phyloP scores from a whole-genome alignment of 2,888 invertebrate genomes.

The Amblyteles armatorius region DNA sequence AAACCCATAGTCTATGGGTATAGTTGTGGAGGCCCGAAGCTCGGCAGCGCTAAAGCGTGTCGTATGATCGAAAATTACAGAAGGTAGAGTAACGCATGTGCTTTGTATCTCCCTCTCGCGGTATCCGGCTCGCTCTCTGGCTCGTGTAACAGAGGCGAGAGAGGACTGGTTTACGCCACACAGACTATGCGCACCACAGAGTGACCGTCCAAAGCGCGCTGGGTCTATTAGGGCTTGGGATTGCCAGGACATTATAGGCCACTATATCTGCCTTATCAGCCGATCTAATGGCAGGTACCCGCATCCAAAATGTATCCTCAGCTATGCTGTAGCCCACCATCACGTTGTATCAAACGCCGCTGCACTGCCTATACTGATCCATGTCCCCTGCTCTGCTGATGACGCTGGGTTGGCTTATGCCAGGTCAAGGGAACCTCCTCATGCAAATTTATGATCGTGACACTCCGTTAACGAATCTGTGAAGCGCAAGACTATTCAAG shows the following conservation, averaged over 20 bases:
- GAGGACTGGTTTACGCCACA: constrained; percentile 40
- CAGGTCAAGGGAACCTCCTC: constrained; percentile 34
- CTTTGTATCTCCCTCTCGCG: constrained; percentile 30
- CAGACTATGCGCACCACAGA: constrained; percentile 45
- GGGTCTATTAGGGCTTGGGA: constrained; percentile 76
- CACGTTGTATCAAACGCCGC: constrained; percentile 68
- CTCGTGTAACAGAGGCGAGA: constrained; percentile 36
- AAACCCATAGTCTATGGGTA: constrained; percentile 24
- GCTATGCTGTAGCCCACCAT: constrained; percentile 57
- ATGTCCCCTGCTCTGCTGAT: constrained; percentile 63
- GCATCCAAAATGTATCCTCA: constrained; percentile 76
- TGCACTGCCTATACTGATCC: constrained; percentile 65
- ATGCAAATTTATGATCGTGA: constrained; percentile 38
- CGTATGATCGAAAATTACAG: constrained; percentile 68
- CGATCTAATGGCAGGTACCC: constrained; percentile 78
- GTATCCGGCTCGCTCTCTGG: constrained; percentile 32
- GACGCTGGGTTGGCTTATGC: constrained; percentile 59
- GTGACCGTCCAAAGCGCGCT: constrained; percentile 65
- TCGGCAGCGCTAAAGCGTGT: constrained; percentile 61
- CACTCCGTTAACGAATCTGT: constrained; percentile 47
- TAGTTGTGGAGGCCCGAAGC: constrained; percentile 43
- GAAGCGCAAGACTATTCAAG: constrained; percentile 20
- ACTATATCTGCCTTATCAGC: constrained; percentile 79
- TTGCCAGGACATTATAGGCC: constrained; percentile 77
- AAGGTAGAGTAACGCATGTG: constrained; percentile 63